Evolutionary conservation across 2,113 vertebrate species (phyloP).

Genomic region (Paradisaea rubra): DNA sequence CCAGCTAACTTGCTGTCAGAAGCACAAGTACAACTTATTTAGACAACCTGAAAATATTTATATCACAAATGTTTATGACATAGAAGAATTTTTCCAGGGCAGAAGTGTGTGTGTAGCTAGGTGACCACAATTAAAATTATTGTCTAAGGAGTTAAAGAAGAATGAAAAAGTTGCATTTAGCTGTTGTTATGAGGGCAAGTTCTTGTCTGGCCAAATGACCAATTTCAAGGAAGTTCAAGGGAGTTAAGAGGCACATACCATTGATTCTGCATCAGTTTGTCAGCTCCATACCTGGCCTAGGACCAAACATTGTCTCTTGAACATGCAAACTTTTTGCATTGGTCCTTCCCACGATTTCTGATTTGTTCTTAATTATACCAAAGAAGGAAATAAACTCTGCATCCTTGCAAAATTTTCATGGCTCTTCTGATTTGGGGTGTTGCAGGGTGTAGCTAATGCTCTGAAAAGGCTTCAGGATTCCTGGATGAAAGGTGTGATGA

Average conservation of each 20-base stretch:
- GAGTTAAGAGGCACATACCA: neutral
- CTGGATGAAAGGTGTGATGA: constrained; percentile 62
- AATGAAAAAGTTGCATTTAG: neutral
- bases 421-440: constrained; percentile 52
- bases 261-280: neutral
- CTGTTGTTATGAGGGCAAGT: neutral
- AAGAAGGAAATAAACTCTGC: constrained; percentile 26
- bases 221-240: neutral
- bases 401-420: constrained; percentile 44
- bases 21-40: neutral
- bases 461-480: constrained; percentile 54
- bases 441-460: constrained; percentile 62
- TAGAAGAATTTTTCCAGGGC: neutral
- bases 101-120: neutral
- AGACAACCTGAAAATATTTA: neutral
- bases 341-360: neutral
- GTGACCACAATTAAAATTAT: neutral
- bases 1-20: neutral
- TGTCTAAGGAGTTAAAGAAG: neutral
- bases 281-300: neutral
- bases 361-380: constrained; percentile 13
- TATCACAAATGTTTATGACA: neutral
- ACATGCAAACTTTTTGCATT: neutral
- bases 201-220: neutral
- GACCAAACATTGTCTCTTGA: neutral